These are phyloP conservation scores for Stenodera caucasica DNA, from an alignment of 2,888 invertebrate genomes.

Conservation along the genomic window DNA sequence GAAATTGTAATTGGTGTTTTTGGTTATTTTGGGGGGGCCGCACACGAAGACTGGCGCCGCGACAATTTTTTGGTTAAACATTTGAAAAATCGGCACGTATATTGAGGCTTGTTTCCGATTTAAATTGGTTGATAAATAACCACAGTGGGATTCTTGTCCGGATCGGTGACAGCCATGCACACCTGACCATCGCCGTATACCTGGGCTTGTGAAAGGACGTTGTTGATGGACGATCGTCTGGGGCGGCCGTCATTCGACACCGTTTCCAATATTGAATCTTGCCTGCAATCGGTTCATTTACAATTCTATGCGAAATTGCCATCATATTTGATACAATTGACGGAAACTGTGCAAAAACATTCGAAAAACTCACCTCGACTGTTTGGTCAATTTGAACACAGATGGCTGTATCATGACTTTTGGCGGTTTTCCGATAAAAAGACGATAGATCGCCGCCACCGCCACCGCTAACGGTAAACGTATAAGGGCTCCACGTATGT, in stretches of 20 bases:
- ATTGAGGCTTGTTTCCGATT: slow-evolving; percentile 43
- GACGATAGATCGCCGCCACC: slow-evolving; percentile 20
- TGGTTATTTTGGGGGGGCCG: slow-evolving; percentile 28
- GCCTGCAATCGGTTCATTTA: slow-evolving; percentile 12
- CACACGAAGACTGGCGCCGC: slow-evolving; percentile 37
- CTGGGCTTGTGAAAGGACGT: slow-evolving; percentile 28
- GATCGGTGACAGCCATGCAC: slow-evolving; percentile 34
- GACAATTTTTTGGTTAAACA: slow-evolving; percentile 40
- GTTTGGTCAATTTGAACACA: slow-evolving; percentile 52
- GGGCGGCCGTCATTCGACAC: slow-evolving; percentile 32
- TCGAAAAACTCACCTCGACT: slow-evolving; percentile 41
- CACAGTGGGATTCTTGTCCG: slow-evolving; percentile 34
- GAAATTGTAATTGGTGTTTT: too few species aligned
- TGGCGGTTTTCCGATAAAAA: slow-evolving; percentile 28
- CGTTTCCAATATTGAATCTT: slow-evolving; percentile 29
- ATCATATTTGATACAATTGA: slow-evolving; percentile 9
- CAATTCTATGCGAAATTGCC: background rate
- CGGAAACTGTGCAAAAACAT: slow-evolving; percentile 37
- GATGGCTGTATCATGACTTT: slow-evolving; percentile 53
- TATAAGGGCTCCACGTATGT: slow-evolving; percentile 8
- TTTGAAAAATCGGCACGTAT: slow-evolving; percentile 51
- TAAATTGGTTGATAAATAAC: slow-evolving; percentile 43
- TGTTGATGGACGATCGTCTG: slow-evolving; percentile 40
- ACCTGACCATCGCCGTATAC: slow-evolving; percentile 30
- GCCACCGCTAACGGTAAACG: background rate